Base-by-base conservation (phyloP, 1,140 invertebrate genomes). In the Druon quercuslanigerum region DNA sequence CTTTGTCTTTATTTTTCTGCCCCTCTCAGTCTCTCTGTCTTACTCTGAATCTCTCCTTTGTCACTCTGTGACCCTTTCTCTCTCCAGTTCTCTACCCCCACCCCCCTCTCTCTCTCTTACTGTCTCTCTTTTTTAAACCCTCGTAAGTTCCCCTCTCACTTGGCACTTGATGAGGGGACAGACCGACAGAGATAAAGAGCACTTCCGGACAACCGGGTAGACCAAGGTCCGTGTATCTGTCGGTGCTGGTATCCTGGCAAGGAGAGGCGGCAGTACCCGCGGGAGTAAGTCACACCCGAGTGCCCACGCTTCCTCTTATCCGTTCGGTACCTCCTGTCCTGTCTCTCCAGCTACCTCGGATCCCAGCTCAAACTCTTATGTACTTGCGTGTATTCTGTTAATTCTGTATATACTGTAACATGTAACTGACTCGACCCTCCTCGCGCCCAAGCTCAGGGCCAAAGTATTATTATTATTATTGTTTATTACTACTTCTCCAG, bases 301-400 rank as follows among this genome's bases (percentile, higher is more conserved):
- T 89, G 90, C 90, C 85, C 88, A 88, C 90, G 89, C 87, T 91
- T 91, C 90, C 90, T 91, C 87, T 91, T 88, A 90, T 90, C 87
- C 89, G 84, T 87, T 85, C 81, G 73, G 76, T 79, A 79, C 76
- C 76, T 72, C 78, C 76, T 82, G 74, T 78, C 83, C 82, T 71
- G 57, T 79, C 56, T 74, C 77, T 74, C 77, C 72, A 74, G 80
- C 83, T 84, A 78, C 85, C 77, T 72, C 75, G 79, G 73, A 83
- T 82, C 79, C 77, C 79, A 76, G 40, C 19, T 72, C 13, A 17
- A 20, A 73, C 73, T 80, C 51, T 56, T 71, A 80, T 72, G 76
- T 72, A 74, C 70, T 79, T 73, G 40, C 73, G 40, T 46, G 40
- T 46, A 46, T 46, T 46, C 40, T 46, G 8, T 46, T 46, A 46